Percentiles rank a stretch among this genome's conserved stretches.
Conservation (phyloP, 2,113 vertebrate species). For the Trachemys scripta region DNA sequence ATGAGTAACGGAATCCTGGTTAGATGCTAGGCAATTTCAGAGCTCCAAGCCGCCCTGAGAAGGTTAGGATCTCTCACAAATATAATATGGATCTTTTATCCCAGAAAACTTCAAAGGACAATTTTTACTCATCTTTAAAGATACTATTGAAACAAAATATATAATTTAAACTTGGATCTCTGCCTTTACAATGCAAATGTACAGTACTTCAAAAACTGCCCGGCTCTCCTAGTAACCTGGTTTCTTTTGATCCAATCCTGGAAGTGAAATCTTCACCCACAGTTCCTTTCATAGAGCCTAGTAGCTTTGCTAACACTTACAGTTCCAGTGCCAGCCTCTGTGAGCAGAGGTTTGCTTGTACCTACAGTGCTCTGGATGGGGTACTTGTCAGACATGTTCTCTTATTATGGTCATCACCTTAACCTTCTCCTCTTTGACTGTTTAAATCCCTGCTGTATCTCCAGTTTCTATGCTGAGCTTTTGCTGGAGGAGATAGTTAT, state of each 20-base stretch:
- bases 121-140: not conserved
- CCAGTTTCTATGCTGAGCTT: not conserved
- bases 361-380: not conserved
- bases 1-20: not conserved
- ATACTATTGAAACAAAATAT: not conserved
- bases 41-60: not conserved
- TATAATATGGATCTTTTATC: not conserved
- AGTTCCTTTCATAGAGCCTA: not conserved
- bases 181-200: slow-evolving; percentile 20
- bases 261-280: not conserved
- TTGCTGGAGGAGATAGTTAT: not conserved
- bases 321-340: not conserved
- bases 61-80: not conserved
- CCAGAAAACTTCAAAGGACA: not conserved
- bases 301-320: not conserved
- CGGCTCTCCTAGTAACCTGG: not conserved
- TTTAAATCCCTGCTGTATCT: not conserved
- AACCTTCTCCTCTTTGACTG: not conserved
- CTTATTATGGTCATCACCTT: not conserved
- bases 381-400: not conserved
- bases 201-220: not conserved
- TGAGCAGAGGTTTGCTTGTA: not conserved
- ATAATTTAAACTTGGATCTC: not conserved
- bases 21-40: not conserved
- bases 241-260: not conserved